Evolutionary conservation across 2,113 vertebrate genomes (phyloP).

Genomic region (Struthidea cinerea): DNA sequence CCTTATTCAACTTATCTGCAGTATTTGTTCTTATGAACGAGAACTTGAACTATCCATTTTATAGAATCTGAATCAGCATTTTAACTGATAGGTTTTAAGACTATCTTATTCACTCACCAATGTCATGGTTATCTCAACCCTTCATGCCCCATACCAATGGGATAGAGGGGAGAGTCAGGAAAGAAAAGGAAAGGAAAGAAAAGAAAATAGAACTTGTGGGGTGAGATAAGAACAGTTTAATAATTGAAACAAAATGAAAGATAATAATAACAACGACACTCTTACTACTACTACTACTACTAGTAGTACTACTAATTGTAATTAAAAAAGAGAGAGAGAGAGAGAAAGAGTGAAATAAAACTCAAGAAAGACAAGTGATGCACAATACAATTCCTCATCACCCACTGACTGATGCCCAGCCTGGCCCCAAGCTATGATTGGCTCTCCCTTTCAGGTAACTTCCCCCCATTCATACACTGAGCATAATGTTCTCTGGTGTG

Average conservation of each 20-base stretch:
- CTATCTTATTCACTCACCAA: background rate
- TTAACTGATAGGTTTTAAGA: background rate
- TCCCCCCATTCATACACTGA: background rate
- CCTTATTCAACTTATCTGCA: background rate
- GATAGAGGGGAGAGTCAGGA: background rate
- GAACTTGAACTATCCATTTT: background rate
- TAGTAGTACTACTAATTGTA: background rate
- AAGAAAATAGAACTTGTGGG: background rate
- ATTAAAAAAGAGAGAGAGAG: background rate
- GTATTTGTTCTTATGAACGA: background rate
- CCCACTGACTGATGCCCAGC: too few relatives aligned
- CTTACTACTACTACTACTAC: too few relatives aligned
- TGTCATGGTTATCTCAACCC: background rate
- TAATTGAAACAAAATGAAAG: background rate
- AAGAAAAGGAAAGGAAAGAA: background rate
- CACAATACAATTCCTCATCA: background rate
- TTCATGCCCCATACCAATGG: too few relatives aligned
- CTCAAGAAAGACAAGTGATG: background rate
- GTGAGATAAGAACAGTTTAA: background rate
- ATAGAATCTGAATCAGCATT: background rate
- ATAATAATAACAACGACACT: background rate
- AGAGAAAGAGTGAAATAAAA: background rate
- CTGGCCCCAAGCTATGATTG: rapidly evolving
- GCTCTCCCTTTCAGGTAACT: background rate
- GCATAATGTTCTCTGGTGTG: background rate